A percentile compares a stretch with the other conserved stretches of the same genome.
Evolutionary conservation across 2,888 invertebrate genomes (phyloP).

Genomic region (Hemistola chrysoprasaria): DNA sequence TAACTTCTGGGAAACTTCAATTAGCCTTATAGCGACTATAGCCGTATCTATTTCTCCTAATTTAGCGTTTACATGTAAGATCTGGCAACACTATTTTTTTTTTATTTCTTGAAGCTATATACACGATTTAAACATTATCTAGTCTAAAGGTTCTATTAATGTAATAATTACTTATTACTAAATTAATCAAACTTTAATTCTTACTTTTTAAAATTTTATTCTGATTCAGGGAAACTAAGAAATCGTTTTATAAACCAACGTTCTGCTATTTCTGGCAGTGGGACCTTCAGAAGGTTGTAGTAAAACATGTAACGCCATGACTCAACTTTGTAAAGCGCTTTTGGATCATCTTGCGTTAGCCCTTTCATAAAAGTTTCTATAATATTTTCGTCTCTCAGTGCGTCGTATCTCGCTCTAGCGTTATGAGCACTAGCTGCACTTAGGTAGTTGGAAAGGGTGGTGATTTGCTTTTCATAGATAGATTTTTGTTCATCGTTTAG

Average conservation of each 20-base stretch:
- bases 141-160: too few relatives aligned
- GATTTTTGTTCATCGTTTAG: slow-evolving; percentile 84
- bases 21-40: too few relatives aligned
- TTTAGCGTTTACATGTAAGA: too few relatives aligned
- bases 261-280: slow-evolving; percentile 78
- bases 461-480: slow-evolving; percentile 86
- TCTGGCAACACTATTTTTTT: too few relatives aligned
- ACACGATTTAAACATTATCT: too few relatives aligned
- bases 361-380: slow-evolving; percentile 84
- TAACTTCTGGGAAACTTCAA: too few relatives aligned
- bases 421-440: slow-evolving; percentile 58
- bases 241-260: slow-evolving; percentile 85
- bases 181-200: not conserved
- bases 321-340: slow-evolving; percentile 85
- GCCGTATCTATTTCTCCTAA: too few relatives aligned
- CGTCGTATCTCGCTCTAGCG: slow-evolving; percentile 57
- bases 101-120: too few relatives aligned
- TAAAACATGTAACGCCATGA: slow-evolving; percentile 85
- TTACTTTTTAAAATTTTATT: slow-evolving; percentile 19
- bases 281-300: slow-evolving; percentile 83
- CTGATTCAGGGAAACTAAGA: slow-evolving; percentile 81
- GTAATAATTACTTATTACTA: not conserved
- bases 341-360: slow-evolving; percentile 82
- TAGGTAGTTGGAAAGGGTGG: slow-evolving; percentile 83
- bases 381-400: slow-evolving; percentile 79